Conservation (phyloP, 1,140 invertebrate species). For the Calliphora vicina region DNA sequence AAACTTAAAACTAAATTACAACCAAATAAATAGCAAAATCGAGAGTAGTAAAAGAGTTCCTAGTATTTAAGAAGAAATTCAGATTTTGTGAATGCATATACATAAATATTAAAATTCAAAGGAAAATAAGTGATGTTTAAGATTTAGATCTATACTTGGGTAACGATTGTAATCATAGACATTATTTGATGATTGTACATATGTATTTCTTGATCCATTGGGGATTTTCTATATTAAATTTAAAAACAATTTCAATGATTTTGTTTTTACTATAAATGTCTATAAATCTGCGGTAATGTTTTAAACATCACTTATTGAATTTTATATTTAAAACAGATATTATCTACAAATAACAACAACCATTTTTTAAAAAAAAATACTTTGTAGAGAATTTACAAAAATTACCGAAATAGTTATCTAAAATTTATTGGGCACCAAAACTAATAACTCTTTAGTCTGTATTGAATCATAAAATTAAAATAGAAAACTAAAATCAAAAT, state of each 20-base stretch:
- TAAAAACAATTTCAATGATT: too few species aligned
- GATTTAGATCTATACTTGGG: too few species aligned
- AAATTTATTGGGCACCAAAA: background rate
- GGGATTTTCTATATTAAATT: too few species aligned
- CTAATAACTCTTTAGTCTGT: background rate
- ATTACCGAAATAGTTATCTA: background rate
- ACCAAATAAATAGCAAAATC: background rate
- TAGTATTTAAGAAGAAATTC: constrained; percentile 3
- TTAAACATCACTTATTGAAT: too few species aligned
- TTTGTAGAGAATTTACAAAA: background rate
- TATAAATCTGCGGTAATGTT: too few species aligned
- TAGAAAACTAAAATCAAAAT: background rate
- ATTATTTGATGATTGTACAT: too few species aligned
- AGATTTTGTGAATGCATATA: background rate
- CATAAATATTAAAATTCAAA: too few species aligned
- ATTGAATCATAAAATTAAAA: background rate
- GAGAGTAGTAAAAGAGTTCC: constrained; percentile 3
- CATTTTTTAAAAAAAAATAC: background rate
- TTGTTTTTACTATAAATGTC: too few species aligned
- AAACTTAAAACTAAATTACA: background rate
- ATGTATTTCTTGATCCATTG: too few species aligned
- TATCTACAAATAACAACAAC: background rate
- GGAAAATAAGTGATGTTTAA: background rate
- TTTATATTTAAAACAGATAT: too few species aligned
- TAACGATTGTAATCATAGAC: too few species aligned